These are phyloP conservation scores for Physeter macrocephalus DNA, from an alignment of 2,113 vertebrate species.

Conservation along the genomic window DNA sequence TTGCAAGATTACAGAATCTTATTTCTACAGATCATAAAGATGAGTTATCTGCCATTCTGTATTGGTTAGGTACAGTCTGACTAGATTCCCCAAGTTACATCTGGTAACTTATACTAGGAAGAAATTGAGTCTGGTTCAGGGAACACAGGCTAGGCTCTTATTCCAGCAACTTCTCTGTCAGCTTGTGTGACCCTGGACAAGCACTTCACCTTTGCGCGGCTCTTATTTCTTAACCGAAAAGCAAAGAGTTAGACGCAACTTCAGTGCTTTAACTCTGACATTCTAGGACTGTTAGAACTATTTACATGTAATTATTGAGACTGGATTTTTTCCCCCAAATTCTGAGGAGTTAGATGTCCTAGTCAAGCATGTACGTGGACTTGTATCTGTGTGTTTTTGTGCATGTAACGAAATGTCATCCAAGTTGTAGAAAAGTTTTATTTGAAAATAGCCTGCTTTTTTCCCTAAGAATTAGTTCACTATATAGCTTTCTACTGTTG, in stretches of 20 bases:
- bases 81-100: background rate
- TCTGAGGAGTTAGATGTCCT: background rate
- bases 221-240: background rate
- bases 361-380: background rate
- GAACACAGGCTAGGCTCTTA: background rate
- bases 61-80: background rate
- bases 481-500: background rate
- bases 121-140: background rate
- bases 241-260: background rate
- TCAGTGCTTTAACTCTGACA: background rate
- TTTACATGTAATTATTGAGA: background rate
- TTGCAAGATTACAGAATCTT: background rate
- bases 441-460: background rate
- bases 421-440: background rate
- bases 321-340: background rate
- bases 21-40: background rate
- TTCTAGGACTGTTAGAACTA: background rate
- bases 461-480: background rate
- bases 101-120: background rate
- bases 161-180: background rate
- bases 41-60: background rate
- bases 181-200: background rate
- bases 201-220: background rate
- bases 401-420: background rate
- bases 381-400: background rate